These are phyloP conservation scores for Heliconius charithonia DNA, from an alignment of 2,888 invertebrate species.

Conservation along the genomic window DNA sequence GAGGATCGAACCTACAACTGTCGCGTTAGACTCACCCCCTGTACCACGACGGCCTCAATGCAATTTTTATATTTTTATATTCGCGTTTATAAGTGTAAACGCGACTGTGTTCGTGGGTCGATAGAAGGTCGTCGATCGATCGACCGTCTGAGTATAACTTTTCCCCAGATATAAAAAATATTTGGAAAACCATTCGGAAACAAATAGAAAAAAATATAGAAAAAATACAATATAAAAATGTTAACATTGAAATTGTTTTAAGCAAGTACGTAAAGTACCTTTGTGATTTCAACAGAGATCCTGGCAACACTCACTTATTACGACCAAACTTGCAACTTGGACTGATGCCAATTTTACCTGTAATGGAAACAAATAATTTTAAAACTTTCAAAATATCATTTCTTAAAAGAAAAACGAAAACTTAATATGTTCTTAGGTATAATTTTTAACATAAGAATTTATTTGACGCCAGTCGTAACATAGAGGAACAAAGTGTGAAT, in stretches of 20 bases:
- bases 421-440: background rate
- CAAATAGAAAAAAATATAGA: background rate
- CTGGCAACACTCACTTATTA: conserved; percentile 50
- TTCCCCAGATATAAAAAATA: too few species aligned
- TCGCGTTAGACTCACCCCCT: too few species aligned
- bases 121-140: too few species aligned
- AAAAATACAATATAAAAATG: background rate
- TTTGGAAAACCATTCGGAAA: too few species aligned
- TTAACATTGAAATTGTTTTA: background rate
- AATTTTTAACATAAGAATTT: background rate
- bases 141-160: too few species aligned
- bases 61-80: too few species aligned
- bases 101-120: too few species aligned
- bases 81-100: too few species aligned
- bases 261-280: background rate
- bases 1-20: too few species aligned
- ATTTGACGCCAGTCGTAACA: too few species aligned
- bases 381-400: background rate
- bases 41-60: too few species aligned
- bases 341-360: conserved; percentile 54
- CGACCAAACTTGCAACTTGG: conserved; percentile 50
- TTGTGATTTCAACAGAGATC: conserved; percentile 5
- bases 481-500: too few species aligned
- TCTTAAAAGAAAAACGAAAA: conserved; percentile 8
- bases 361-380: conserved; percentile 50